Base-by-base conservation (phyloP, 1,140 invertebrate species). In the Campoletis sonorensis region DNA sequence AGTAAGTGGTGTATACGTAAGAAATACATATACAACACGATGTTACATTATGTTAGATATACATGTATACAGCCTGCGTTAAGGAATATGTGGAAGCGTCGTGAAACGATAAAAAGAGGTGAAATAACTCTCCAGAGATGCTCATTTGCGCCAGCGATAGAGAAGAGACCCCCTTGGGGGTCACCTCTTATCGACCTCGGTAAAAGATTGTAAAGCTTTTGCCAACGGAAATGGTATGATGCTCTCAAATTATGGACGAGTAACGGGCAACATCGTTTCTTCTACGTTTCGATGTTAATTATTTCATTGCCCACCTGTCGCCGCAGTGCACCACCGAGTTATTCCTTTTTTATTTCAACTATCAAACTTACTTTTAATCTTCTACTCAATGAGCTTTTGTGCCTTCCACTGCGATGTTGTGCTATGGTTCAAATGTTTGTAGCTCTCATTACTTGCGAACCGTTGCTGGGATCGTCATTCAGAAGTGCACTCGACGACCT, bases 51-150 rank as follows among this genome's bases (percentile, higher is more conserved):
- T 16, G 49, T 8, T 75, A 75, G 10, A n/a, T 54, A n/a, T 54
- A 54, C 45, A 75, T 16, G 72, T 75, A 54, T 18, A 61, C 18
- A 7, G 51, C 3, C 0, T 33, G 4, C 15, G 27, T 16, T 11
- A 8, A 49, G 72, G 18, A 30, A 73, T 18, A 58, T 45, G 72
- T 16, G 40, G 11, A 75, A 75, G 23, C 72, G n/a, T 26, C 26
- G 21, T n/a, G 54, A 13, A 81, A 37, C 70, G 71, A 71, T 21
- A 81, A 73, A 73, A 79, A 61, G n/a, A 64, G 67, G 67, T 8
- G 67, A 51, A 79, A 79, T 79, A 71, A 79, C 79, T 79, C 67
- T 54, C 27, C 27, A 67, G 67, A 45, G 70, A 64, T 78, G 58
- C 76, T 78, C 58, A 78, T 78, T 78, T 78, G 67, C 76, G 67